phyloP scores from a whole-genome alignment of 2,113 vertebrate species.

The Pseudorectes ferrugineus region DNA sequence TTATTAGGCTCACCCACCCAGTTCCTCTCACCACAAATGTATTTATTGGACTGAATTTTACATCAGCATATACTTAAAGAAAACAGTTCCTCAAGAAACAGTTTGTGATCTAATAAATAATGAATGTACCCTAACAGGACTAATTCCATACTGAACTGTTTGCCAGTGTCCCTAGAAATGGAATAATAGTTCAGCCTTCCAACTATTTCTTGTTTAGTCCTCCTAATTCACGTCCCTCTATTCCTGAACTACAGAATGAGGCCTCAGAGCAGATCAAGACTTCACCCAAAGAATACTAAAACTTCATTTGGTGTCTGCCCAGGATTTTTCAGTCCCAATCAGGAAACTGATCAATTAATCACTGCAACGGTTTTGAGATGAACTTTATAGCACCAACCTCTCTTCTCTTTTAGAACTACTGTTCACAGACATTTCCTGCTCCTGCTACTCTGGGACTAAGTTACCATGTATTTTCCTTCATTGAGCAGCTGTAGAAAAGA shows the following conservation, averaged over 20 bases:
- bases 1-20: not conserved
- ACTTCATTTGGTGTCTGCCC: not conserved
- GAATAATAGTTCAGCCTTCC: not conserved
- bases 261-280: not conserved
- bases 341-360: not conserved
- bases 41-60: not conserved
- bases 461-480: not conserved
- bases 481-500: not conserved
- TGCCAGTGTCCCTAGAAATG: not conserved
- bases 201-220: not conserved
- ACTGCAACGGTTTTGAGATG: accelerated
- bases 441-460: not conserved
- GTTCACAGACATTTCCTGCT: not conserved
- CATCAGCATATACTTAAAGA: not conserved
- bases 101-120: not conserved
- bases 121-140: not conserved
- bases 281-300: not conserved
- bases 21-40: not conserved
- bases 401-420: not conserved
- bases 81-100: not conserved
- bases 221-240: not conserved
- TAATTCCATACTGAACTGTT: not conserved
- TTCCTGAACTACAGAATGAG: not conserved
- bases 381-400: not conserved
- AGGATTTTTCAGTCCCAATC: not conserved